phyloP scores from a whole-genome alignment of 2,797 vertebrate genomes.

The Alectoris magna region DNA sequence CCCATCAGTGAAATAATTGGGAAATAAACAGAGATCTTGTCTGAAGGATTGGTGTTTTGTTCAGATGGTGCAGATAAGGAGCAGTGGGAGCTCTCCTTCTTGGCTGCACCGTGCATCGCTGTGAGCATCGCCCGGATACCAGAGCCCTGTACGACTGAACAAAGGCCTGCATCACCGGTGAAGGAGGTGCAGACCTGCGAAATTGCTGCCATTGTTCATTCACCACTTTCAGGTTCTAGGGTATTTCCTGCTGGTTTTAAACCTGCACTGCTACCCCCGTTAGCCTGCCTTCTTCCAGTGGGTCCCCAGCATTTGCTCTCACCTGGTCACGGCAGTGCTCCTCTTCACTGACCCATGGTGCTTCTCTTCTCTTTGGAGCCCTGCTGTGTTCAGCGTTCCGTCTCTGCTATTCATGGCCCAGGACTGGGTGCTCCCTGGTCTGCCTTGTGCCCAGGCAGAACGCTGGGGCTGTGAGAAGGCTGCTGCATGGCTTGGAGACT shows the following conservation, averaged over 20 bases:
- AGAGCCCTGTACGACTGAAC: not conserved
- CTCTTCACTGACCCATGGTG: not conserved
- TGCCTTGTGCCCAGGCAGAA: fast-evolving
- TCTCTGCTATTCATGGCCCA: not conserved
- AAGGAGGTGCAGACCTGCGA: not conserved
- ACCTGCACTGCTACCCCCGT: not conserved
- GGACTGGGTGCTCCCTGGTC: not conserved
- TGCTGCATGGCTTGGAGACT: not conserved
- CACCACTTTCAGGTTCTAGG: not conserved
- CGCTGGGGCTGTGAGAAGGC: not conserved
- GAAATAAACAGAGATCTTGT: constrained; percentile 45
- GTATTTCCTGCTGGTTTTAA: not conserved
- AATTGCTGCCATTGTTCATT: not conserved
- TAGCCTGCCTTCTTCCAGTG: not conserved
- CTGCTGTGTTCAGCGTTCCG: not conserved
- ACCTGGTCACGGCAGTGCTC: fast-evolving
- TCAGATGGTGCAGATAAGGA: constrained; percentile 25
- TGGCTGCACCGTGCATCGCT: not conserved
- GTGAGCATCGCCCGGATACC: not conserved
- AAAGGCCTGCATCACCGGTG: not conserved
- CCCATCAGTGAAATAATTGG: constrained; percentile 9
- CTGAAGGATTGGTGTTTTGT: constrained; percentile 22
- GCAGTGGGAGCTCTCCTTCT: constrained; percentile 25
- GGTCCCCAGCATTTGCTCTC: not conserved
- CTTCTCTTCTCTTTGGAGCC: not conserved